Conservation (phyloP, 2,888 invertebrate species). For the Drosophila seclusa region DNA sequence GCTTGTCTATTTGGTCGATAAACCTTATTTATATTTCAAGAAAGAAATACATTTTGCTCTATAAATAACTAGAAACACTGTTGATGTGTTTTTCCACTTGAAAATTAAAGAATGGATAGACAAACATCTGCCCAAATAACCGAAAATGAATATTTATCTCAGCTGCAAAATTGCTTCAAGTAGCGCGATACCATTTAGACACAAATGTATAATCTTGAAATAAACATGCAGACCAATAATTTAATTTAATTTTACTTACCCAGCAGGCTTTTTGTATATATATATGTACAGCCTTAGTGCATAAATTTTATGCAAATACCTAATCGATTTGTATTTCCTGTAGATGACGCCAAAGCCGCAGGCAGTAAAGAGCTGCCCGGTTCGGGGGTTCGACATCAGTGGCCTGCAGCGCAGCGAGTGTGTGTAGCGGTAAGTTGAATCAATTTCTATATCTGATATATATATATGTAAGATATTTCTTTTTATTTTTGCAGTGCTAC, state of each 20-base stretch:
- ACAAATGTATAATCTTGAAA: slow-evolving; percentile 18
- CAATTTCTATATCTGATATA: slow-evolving; percentile 10
- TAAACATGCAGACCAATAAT: slow-evolving; percentile 11
- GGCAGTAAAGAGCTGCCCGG: slow-evolving; percentile 40
- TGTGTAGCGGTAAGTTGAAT: slow-evolving; percentile 50
- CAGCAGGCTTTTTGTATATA: slow-evolving; percentile 11
- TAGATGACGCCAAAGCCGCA: slow-evolving; percentile 74
- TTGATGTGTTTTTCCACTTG: slow-evolving; percentile 55
- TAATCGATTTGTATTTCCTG: slow-evolving; percentile 37
- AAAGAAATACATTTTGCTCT: background rate
- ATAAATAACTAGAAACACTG: slow-evolving; percentile 4
- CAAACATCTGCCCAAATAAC: slow-evolving; percentile 15
- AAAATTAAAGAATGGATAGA: slow-evolving; percentile 27
- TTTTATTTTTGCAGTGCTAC: slow-evolving; percentile 46
- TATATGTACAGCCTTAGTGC: background rate
- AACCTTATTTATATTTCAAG: background rate
- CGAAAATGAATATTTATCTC: slow-evolving; percentile 31
- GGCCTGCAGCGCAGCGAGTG: slow-evolving; percentile 23
- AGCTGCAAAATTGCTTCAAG: slow-evolving; percentile 32
- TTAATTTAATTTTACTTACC: slow-evolving; percentile 9
- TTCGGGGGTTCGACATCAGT: slow-evolving; percentile 40
- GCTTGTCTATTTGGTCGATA: background rate
- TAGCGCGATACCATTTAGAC: slow-evolving; percentile 30
- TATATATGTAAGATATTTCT: background rate
- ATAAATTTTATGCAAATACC: slow-evolving; percentile 9